Evolutionary conservation across 2,888 invertebrate genomes (phyloP).

Genomic region (Agrilus cyanescens): DNA sequence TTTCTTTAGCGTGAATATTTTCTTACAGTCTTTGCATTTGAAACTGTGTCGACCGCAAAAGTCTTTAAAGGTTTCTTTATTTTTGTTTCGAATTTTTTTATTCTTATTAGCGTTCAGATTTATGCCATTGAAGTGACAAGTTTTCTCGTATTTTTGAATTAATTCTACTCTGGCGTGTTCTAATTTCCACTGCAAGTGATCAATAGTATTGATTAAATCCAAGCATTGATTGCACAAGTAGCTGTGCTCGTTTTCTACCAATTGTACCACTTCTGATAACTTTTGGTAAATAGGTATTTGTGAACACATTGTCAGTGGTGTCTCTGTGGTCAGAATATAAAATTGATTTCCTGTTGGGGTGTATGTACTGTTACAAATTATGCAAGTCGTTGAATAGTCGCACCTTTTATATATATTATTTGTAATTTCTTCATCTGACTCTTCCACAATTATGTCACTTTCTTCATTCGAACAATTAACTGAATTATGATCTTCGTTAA

Average conservation of each 20-base stretch:
- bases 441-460: slow-evolving; percentile 35
- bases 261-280: slow-evolving; percentile 24
- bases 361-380: slow-evolving; percentile 30
- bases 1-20: slow-evolving; percentile 23
- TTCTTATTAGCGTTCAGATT: background rate
- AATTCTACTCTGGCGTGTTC: slow-evolving; percentile 26
- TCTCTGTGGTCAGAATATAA: slow-evolving; percentile 28
- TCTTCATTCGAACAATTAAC: slow-evolving; percentile 28
- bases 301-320: slow-evolving; percentile 31
- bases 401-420: slow-evolving; percentile 20
- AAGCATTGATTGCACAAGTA: slow-evolving; percentile 33
- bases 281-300: slow-evolving; percentile 29
- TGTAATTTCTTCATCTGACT: slow-evolving; percentile 29
- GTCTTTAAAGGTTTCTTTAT: slow-evolving; percentile 13
- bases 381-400: slow-evolving; percentile 24
- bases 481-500: slow-evolving; percentile 21
- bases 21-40: slow-evolving; percentile 29
- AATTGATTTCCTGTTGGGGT: slow-evolving; percentile 29
- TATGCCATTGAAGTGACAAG: slow-evolving; percentile 19
- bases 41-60: slow-evolving; percentile 17
- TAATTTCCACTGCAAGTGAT: slow-evolving; percentile 32
- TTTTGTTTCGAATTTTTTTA: slow-evolving; percentile 10
- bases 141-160: slow-evolving; percentile 24
- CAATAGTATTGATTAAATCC: slow-evolving; percentile 32
- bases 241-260: slow-evolving; percentile 17